Percentiles rank a stretch among this genome's conserved stretches.
phyloP scores from a whole-genome alignment of 2,797 vertebrate genomes.

The Notolepis coatsorum region DNA sequence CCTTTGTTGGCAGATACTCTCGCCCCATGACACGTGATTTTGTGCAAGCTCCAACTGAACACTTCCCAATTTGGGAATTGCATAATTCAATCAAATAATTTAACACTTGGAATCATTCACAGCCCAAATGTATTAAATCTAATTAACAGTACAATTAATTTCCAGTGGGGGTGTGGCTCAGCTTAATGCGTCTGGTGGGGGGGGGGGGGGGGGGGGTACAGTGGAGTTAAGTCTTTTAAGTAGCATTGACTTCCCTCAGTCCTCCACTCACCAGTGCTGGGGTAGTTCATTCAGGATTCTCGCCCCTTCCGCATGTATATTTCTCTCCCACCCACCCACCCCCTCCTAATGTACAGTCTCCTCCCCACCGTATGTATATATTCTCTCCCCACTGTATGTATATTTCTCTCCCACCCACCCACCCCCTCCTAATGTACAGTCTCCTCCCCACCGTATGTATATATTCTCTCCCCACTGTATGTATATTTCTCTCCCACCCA shows the following conservation, averaged over 20 bases:
- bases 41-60: not conserved
- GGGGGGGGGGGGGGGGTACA: slow-evolving; percentile 10
- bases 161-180: not conserved
- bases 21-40: not conserved
- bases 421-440: no score
- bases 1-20: not conserved
- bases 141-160: slow-evolving; percentile 39
- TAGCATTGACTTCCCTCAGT: slow-evolving; percentile 42
- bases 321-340: no score
- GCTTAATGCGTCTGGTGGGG: slow-evolving; percentile 22
- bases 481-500: no score
- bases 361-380: no score
- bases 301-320: no score
- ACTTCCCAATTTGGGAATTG: no score
- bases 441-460: no score
- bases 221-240: slow-evolving; percentile 48
- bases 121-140: not conserved
- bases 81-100: no score
- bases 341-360: no score
- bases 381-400: no score
- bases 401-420: no score
- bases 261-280: slow-evolving; percentile 34
- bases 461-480: no score
- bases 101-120: not conserved
- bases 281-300: slow-evolving; percentile 71